These are phyloP conservation scores for Lasioglossum calceatum DNA, from an alignment of 2,888 invertebrate genomes.

Conservation along the genomic window DNA sequence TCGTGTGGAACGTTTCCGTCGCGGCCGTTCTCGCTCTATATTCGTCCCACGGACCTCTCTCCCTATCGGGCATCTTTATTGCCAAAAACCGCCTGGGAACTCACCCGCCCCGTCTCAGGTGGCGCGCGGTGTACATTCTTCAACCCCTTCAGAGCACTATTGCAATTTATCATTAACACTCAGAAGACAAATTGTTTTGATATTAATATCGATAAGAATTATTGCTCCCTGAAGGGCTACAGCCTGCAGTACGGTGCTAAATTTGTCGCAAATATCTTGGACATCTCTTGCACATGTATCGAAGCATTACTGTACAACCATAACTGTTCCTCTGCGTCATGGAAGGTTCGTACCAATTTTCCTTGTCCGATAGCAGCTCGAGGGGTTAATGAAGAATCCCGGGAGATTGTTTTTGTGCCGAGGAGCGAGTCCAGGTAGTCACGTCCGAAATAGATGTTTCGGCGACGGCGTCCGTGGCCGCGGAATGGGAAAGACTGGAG, in stretches of 20 bases:
- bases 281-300: too few species aligned
- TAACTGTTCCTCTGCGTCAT: not conserved
- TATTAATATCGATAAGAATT: too few species aligned
- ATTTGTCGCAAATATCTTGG: too few species aligned
- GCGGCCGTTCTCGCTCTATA: not conserved
- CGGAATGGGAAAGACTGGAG: slow-evolving; percentile 36
- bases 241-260: too few species aligned
- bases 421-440: slow-evolving; percentile 19
- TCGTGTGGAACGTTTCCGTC: slow-evolving; percentile 4
- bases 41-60: slow-evolving; percentile 4
- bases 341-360: not conserved
- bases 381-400: not conserved
- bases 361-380: not conserved
- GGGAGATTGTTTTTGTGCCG: not conserved
- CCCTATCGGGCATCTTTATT: slow-evolving; percentile 14
- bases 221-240: too few species aligned
- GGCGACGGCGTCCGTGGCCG: slow-evolving; percentile 37
- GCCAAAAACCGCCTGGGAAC: slow-evolving; percentile 13
- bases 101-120: not conserved
- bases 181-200: not conserved
- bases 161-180: not conserved
- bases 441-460: slow-evolving; percentile 46
- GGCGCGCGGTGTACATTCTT: not conserved
- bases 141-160: not conserved
- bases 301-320: not conserved